phyloP scores from a whole-genome alignment of 2,797 vertebrate genomes.

The Xiphophorus birchmanni region DNA sequence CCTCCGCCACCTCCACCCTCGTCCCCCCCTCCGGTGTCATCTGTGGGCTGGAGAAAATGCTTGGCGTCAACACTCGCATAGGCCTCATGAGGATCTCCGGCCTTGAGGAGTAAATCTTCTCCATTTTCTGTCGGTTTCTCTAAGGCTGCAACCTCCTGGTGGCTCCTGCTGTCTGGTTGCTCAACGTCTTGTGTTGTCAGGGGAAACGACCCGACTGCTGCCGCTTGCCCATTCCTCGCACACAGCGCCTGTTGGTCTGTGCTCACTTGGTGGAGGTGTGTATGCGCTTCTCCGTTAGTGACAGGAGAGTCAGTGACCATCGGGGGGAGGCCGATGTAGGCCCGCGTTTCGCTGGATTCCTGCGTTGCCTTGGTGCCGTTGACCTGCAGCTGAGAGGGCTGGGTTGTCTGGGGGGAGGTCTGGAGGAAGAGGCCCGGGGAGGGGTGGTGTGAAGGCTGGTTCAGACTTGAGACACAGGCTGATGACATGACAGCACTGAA shows the following conservation, averaged over 20 bases:
- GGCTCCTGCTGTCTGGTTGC: conserved; percentile 75
- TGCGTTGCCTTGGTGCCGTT: conserved; percentile 68
- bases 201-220: conserved; percentile 56
- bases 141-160: conserved; percentile 86
- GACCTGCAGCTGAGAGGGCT: conserved; percentile 77
- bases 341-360: conserved; percentile 70
- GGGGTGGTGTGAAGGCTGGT: conserved; percentile 89
- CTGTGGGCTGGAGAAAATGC: conserved; percentile 87
- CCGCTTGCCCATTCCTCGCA: conserved; percentile 59
- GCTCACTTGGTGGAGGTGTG: conserved; percentile 72
- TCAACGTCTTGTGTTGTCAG: conserved; percentile 59
- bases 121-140: conserved; percentile 79
- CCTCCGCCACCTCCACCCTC: conserved; percentile 49
- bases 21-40: conserved; percentile 64
- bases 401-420: conserved; percentile 83
- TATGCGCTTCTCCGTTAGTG: conserved; percentile 74
- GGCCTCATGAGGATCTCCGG: conserved; percentile 86
- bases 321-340: conserved; percentile 74
- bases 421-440: conserved; percentile 96
- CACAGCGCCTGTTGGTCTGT: conserved; percentile 78
- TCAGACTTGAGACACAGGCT: conserved; percentile 86
- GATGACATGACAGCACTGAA: conserved; percentile 94
- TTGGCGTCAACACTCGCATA: conserved; percentile 83
- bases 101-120: conserved; percentile 86
- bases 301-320: conserved; percentile 73